Percentiles rank a stretch among this genome's conserved stretches.
Evolutionary conservation across 1,140 invertebrate species (phyloP).

Genomic region (Cyclargus thomasi): DNA sequence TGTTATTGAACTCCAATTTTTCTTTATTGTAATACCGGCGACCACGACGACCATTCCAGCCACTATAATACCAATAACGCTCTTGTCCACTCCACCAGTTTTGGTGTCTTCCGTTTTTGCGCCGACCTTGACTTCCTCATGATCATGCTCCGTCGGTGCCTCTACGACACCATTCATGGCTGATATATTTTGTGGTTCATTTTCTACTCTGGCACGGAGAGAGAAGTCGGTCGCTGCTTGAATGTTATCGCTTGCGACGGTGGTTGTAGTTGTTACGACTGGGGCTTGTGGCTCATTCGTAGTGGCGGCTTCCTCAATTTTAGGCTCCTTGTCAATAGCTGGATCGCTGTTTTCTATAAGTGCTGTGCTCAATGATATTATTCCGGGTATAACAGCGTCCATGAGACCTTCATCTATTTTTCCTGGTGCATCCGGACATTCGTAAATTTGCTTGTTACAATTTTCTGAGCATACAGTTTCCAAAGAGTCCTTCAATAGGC

Average conservation of each 20-base stretch:
- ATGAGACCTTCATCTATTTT: slow-evolving; percentile 40
- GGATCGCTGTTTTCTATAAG: slow-evolving; percentile 29
- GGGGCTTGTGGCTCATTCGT: slow-evolving; percentile 27
- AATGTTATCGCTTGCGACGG: slow-evolving; percentile 24
- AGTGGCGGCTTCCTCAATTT: slow-evolving; percentile 19
- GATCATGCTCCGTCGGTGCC: slow-evolving; percentile 29
- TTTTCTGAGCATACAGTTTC: slow-evolving; percentile 47
- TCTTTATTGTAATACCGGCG: slow-evolving; percentile 72
- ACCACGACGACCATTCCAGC: slow-evolving; percentile 66
- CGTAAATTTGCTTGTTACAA: slow-evolving; percentile 37
- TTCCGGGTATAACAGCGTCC: slow-evolving; percentile 42
- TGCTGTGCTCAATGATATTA: slow-evolving; percentile 33
- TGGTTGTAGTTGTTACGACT: slow-evolving; percentile 18
- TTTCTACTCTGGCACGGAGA: slow-evolving; percentile 40
- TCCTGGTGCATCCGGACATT: slow-evolving; percentile 45
- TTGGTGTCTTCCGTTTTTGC: slow-evolving; percentile 50
- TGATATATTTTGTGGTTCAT: slow-evolving; percentile 34
- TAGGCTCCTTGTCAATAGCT: slow-evolving; percentile 19
- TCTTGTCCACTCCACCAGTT: slow-evolving; percentile 56
- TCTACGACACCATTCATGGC: slow-evolving; percentile 33
- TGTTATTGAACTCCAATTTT: slow-evolving; percentile 73
- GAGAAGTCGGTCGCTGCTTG: slow-evolving; percentile 38
- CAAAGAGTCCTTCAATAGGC: slow-evolving; percentile 40
- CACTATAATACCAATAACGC: slow-evolving; percentile 66
- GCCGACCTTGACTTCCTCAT: slow-evolving; percentile 47